These are phyloP conservation scores for Catalaphyllia jardinei DNA, from an alignment of 64 coral and sea anemone genomes.

Conservation along the genomic window DNA sequence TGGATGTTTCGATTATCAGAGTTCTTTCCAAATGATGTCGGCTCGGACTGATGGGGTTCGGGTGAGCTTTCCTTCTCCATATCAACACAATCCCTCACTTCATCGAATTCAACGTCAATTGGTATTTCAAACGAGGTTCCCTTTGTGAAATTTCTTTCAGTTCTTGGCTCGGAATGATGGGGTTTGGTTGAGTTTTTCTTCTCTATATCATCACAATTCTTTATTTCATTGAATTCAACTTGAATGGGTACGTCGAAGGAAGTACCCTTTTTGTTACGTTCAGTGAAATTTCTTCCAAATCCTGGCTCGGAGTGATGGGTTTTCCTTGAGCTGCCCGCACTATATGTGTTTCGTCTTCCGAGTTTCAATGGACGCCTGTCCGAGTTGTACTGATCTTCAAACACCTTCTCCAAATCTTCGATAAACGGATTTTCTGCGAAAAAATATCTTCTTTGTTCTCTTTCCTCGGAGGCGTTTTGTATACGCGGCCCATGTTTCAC, in stretches of 20 bases:
- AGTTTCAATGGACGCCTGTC: not conserved
- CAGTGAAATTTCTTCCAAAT: not conserved
- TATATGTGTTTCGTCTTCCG: not conserved
- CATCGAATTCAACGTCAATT: not conserved
- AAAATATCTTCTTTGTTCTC: slow-evolving; percentile 17
- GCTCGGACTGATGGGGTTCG: not conserved
- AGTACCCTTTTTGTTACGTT: not conserved
- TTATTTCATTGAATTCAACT: slow-evolving; percentile 2
- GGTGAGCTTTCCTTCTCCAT: not conserved
- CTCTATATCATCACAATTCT: no score
- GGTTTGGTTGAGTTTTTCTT: not conserved
- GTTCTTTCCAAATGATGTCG: not conserved
- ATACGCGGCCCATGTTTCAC: not conserved
- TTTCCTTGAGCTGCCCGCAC: not conserved
- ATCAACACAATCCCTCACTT: not conserved
- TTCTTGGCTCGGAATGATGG: not conserved
- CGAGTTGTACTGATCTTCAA: slow-evolving; percentile 22
- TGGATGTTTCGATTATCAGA: no score
- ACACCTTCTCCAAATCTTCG: slow-evolving; percentile 2
- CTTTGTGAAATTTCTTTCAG: not conserved
- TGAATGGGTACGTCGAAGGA: slow-evolving; percentile 15
- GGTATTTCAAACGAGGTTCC: slow-evolving; percentile 14
- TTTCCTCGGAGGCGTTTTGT: not conserved
- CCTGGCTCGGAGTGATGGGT: not conserved
- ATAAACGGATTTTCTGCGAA: slow-evolving; percentile 34